phyloP scores from a whole-genome alignment of 2,888 invertebrate genomes.

The Eumerus sabulonum region DNA sequence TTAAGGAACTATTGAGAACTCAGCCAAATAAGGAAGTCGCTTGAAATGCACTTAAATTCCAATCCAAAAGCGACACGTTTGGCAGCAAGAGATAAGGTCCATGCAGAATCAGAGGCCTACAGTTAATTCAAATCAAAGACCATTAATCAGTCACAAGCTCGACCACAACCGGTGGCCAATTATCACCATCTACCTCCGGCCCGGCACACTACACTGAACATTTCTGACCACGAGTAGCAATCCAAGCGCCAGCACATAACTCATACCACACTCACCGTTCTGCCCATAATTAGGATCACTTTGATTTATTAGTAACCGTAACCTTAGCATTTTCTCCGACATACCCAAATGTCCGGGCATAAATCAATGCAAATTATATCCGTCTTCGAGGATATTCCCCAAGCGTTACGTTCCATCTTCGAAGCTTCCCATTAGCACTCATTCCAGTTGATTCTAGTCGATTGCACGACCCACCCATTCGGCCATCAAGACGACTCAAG shows the following conservation, averaged over 20 bases:
- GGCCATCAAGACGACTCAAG: neutral
- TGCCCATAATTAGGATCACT: slow-evolving; percentile 57
- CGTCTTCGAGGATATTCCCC: slow-evolving; percentile 47
- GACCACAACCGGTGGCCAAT: slow-evolving; percentile 54
- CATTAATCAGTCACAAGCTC: slow-evolving; percentile 64
- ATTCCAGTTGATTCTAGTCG: too few species aligned
- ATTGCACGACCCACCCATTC: too few species aligned
- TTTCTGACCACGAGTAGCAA: slow-evolving; percentile 28
- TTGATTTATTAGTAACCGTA: slow-evolving; percentile 63
- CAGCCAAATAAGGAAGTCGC: neutral
- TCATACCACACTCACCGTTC: slow-evolving; percentile 33
- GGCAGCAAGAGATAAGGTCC: neutral
- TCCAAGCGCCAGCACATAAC: slow-evolving; percentile 33
- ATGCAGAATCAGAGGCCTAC: neutral
- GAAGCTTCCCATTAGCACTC: slow-evolving; percentile 46
- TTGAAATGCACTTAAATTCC: neutral
- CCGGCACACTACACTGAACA: slow-evolving; percentile 13
- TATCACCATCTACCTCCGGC: slow-evolving; percentile 22
- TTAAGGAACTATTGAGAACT: slow-evolving; percentile 46
- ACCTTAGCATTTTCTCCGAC: slow-evolving; percentile 60
- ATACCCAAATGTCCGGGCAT: slow-evolving; percentile 60
- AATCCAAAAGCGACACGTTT: neutral
- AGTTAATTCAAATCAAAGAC: slow-evolving; percentile 56
- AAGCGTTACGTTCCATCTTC: slow-evolving; percentile 51
- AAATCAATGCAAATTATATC: slow-evolving; percentile 69